These are phyloP conservation scores for Dicrostonyx torquatus DNA, from an alignment of 2,797 vertebrate species.

Conservation along the genomic window DNA sequence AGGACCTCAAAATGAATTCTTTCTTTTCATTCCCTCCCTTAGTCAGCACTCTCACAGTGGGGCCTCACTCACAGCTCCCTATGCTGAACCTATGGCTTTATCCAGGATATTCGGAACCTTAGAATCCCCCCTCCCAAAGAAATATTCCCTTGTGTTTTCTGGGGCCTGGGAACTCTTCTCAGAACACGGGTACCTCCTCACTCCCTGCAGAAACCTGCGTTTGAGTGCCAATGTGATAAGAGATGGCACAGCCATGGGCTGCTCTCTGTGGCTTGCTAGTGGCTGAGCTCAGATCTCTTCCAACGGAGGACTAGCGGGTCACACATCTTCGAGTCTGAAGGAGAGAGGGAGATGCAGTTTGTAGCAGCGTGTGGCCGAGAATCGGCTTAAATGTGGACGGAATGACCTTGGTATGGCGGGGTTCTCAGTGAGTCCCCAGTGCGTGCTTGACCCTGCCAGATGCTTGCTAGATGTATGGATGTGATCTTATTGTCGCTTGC, in stretches of 20 bases:
- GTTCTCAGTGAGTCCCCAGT: neutral
- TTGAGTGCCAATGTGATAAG: neutral
- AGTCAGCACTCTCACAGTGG: neutral
- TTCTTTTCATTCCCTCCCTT: too few relatives aligned
- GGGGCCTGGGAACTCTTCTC: neutral
- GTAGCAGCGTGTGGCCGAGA: neutral
- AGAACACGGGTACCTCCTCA: neutral
- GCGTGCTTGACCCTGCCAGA: neutral
- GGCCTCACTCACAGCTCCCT: neutral
- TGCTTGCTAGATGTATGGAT: too few relatives aligned
- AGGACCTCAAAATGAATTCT: too few relatives aligned
- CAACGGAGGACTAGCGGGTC: rapidly evolving
- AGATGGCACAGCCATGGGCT: neutral
- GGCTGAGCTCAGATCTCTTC: neutral
- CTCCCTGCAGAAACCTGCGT: neutral
- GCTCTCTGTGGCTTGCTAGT: too few relatives aligned
- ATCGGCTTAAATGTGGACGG: neutral
- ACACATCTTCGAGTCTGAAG: neutral
- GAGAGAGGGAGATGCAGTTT: neutral
- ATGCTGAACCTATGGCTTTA: neutral
- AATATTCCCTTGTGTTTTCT: neutral
- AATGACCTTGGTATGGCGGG: neutral
- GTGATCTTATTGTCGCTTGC: neutral
- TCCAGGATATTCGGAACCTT: neutral
- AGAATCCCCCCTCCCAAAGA: neutral